Conservation (phyloP, 1,140 invertebrate genomes). For the Sipha flava region DNA sequence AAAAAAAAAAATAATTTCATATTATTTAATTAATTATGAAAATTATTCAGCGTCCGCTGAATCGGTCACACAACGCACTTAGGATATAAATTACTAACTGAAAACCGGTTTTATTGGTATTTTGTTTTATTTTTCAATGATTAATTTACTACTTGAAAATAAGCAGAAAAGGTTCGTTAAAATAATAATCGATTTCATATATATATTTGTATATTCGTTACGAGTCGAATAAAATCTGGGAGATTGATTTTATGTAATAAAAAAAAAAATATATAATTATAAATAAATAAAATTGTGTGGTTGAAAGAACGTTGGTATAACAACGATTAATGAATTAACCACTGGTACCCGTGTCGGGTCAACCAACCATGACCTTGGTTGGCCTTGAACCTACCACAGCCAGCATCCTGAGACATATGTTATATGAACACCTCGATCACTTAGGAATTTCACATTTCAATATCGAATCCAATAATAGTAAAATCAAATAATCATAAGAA, state of each 20-base stretch:
- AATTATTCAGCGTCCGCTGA: slow-evolving; percentile 16
- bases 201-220: neutral
- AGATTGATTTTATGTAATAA: neutral
- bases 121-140: slow-evolving; percentile 11
- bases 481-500: too few relatives aligned
- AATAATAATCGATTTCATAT: slow-evolving; percentile 18
- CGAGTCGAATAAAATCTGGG: neutral
- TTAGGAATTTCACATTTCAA: slow-evolving; percentile 1
- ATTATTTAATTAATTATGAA: neutral
- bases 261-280: neutral
- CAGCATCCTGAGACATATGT: neutral
- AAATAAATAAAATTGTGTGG: neutral
- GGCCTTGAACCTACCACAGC: slow-evolving; percentile 14
- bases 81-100: slow-evolving; percentile 12
- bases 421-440: too few relatives aligned
- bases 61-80: neutral
- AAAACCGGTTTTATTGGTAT: slow-evolving; percentile 14
- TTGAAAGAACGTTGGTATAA: neutral
- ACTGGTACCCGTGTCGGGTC: neutral
- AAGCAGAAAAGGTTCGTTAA: slow-evolving; percentile 14
- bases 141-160: slow-evolving; percentile 11
- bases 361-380: slow-evolving; percentile 30
- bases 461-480: neutral
- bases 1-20: too few relatives aligned
- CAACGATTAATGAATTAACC: slow-evolving; percentile 30